Evolutionary conservation across 2,113 vertebrate species (phyloP).

Genomic region (Azemiops feae): DNA sequence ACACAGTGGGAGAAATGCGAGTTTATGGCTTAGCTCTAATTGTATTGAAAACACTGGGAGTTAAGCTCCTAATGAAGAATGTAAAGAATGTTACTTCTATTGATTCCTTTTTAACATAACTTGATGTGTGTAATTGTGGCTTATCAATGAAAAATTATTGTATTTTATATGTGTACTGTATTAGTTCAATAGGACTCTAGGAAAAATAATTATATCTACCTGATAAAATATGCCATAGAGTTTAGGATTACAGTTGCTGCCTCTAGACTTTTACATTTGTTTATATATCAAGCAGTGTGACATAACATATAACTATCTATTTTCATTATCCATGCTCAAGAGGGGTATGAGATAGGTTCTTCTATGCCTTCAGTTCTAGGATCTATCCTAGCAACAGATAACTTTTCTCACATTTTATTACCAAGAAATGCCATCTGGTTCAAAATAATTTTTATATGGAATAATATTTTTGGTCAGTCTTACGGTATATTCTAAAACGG

Average conservation of each 20-base stretch:
- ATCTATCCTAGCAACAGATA: neutral
- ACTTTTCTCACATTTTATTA: neutral
- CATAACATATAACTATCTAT: neutral
- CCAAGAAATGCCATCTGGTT: neutral
- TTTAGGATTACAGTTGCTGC: neutral
- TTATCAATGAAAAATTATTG: neutral
- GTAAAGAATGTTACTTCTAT: neutral
- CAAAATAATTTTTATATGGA: neutral
- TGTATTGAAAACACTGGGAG: neutral
- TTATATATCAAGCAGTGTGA: neutral
- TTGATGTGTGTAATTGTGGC: neutral
- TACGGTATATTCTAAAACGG: neutral
- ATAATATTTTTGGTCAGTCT: neutral
- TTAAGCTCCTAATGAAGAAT: neutral
- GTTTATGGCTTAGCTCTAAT: neutral
- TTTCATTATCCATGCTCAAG: neutral
- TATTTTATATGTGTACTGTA: neutral
- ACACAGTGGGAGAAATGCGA: neutral
- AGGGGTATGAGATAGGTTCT: neutral
- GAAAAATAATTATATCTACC: neutral
- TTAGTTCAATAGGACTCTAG: neutral
- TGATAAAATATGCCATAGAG: neutral
- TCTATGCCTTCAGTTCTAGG: neutral
- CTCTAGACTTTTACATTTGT: neutral
- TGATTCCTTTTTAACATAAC: neutral